Base-by-base conservation (phyloP, 2,888 invertebrate species). In the Phortica okadai region DNA sequence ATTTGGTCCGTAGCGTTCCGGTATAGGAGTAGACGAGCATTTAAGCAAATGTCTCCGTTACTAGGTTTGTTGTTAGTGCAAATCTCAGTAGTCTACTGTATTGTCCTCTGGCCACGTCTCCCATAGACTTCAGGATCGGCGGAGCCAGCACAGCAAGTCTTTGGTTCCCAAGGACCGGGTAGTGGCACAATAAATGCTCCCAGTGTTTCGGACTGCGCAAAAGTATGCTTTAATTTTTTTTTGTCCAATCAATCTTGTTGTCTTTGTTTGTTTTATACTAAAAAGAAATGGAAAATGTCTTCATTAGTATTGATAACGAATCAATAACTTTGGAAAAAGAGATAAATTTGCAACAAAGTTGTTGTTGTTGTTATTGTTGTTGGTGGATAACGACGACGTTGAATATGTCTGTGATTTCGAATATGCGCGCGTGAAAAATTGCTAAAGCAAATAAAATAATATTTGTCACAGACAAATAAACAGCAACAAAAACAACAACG, bases 181-280 rank as follows among this genome's bases (percentile, higher is more conserved):
- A 21, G 21, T 21, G 21, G 21, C 21, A 21, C 21, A 21, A 21
- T 21, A 21, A 21, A 21, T 21, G 21, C 21, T 21, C 21, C 21
- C 21, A 21, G 21, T 21, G 21, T 21, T 21, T 21, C 21, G 21
- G 21, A 21, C 21, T 21, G 50, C 50, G 10, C 8, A 50, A 50
- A 50, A 50, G 50, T 50, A 50, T 50, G 50, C 50, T 50, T 2
- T 50, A 11, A 45, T 8, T 50, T 50, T 50, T 14, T 50, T 50
- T 8, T 11, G 2, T 50, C 8, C 50, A 50, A 11, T 50, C 14
- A 14, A 6, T 45, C 0, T 45, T 45, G 45, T 10, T 8, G 50
- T 50, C 33, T 50, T 50, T 50, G 14, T 11, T 50, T 50, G 83
- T 84, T 84, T 83, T 83, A 84, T 84, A 82, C 82, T 80, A 77